Evolutionary conservation across 37 sponge, comb jelly and placozoan species (phyloP), one percentile per base, ranked within the genome.

Genomic region (Chondrosia reniformis): DNA sequence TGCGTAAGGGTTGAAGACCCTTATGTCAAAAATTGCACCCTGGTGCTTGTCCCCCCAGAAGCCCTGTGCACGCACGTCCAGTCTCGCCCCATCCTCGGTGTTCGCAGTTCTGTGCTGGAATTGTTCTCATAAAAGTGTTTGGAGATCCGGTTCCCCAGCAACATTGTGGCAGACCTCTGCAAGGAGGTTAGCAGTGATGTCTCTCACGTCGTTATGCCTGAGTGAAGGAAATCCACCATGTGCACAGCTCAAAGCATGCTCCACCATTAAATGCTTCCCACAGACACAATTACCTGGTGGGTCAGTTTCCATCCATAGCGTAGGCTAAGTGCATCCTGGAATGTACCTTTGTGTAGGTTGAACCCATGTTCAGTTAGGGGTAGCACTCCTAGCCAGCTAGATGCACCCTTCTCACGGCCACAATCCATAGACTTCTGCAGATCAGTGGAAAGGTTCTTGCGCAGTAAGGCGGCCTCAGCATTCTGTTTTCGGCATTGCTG

Each of bases 161-260:
- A 74, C 74, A 41, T 74, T 54, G 40, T 54, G 41, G 33, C 38
- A 77, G 7, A 77, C 77, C 37, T 55, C 61, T 19, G 61, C 15
- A 19, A 77, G 30, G 41, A 77, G 9, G 19, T 59, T 9, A 9
- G 61, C 77, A 9, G 59, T 56, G 41, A 57, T 57, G 39, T 57
- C 77, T n/a, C 77, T n/a, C 30, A 77, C 25, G 34, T 77, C 77
- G 37, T 77, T 57, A 57, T 77, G 77, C n/a, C 77, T 55, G 43
- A 52, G 34, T 55, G 56, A 40, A 22, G 62, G 40, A 57, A 52
- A 77, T 21, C 77, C 77, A 13, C 77, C 77, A 56, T 37, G 59
- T 4, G 77, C n/a, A 41, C 77, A 77, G 41, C 56, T 52, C n/a
- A 77, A 33, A 5, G 77, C 77, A 77, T 77, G 77, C 40, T 77